These are phyloP conservation scores for Graptemys geographica DNA, from an alignment of 2,797 vertebrate genomes.

Conservation along the genomic window DNA sequence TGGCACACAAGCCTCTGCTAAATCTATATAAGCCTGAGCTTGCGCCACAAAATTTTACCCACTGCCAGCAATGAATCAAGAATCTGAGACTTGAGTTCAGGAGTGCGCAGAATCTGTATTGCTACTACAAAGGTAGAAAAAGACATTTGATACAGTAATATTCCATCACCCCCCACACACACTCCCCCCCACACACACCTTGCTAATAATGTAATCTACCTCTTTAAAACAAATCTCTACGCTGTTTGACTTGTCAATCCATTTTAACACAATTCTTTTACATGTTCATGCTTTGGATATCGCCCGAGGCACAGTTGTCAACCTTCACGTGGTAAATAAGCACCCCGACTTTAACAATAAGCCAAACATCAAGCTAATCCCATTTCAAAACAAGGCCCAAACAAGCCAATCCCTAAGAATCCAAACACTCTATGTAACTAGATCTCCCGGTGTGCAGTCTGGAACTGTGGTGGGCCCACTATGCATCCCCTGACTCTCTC, in stretches of 20 bases:
- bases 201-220: background rate
- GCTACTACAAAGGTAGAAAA: background rate
- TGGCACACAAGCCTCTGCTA: background rate
- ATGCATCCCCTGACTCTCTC: no score
- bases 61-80: background rate
- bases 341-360: no score
- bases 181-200: no score
- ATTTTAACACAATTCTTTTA: background rate
- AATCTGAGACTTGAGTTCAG: background rate
- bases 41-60: background rate
- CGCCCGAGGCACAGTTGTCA: background rate
- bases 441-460: no score
- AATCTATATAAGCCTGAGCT: background rate
- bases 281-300: background rate
- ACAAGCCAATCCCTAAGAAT: no score
- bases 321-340: no score
- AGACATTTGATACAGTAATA: rapidly evolving
- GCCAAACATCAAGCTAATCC: no score
- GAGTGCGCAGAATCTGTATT: rapidly evolving
- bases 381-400: no score
- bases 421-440: no score
- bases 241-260: background rate
- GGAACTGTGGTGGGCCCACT: no score
- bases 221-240: background rate
- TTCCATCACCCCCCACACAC: background rate